These are phyloP conservation scores for Bugulina stolonifera DNA, from an alignment of 2,888 invertebrate genomes.

Conservation along the genomic window DNA sequence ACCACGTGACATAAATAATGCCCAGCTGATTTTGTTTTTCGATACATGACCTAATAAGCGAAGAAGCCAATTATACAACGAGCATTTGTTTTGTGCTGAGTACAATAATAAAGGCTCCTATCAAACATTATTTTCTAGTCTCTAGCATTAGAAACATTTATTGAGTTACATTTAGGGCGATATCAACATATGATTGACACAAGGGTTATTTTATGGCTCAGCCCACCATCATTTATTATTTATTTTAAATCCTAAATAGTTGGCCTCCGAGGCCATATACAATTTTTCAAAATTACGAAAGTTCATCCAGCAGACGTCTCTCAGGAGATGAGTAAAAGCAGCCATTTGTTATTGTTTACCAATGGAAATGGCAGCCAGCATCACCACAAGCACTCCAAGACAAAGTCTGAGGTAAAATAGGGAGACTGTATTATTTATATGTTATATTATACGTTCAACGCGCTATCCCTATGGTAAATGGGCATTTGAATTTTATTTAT, in stretches of 20 bases:
- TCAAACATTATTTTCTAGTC: background rate
- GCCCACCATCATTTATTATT: background rate
- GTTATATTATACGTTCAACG: too few relatives aligned
- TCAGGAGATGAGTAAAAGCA: constrained; percentile 25
- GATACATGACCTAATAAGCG: background rate
- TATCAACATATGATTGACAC: too few relatives aligned
- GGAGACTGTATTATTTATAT: too few relatives aligned
- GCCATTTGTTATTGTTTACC: background rate
- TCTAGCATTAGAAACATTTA: too few relatives aligned
- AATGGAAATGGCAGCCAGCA: constrained; percentile 21
- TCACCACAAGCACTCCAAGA: background rate
- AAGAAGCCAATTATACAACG: background rate
- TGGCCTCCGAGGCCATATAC: background rate
- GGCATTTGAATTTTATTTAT: too few relatives aligned
- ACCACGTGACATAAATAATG: background rate
- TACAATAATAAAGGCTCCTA: background rate
- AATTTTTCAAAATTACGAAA: constrained; percentile 25
- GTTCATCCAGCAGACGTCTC: constrained; percentile 26
- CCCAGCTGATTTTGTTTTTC: background rate
- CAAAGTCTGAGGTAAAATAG: background rate
- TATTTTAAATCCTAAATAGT: background rate
- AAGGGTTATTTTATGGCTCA: background rate
- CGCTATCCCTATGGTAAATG: too few relatives aligned
- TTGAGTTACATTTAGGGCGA: too few relatives aligned
- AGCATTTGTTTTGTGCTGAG: background rate